Percentiles rank a stretch among this genome's conserved stretches.
Conservation (phyloP, 2,797 vertebrate genomes). For the Alca torda region DNA sequence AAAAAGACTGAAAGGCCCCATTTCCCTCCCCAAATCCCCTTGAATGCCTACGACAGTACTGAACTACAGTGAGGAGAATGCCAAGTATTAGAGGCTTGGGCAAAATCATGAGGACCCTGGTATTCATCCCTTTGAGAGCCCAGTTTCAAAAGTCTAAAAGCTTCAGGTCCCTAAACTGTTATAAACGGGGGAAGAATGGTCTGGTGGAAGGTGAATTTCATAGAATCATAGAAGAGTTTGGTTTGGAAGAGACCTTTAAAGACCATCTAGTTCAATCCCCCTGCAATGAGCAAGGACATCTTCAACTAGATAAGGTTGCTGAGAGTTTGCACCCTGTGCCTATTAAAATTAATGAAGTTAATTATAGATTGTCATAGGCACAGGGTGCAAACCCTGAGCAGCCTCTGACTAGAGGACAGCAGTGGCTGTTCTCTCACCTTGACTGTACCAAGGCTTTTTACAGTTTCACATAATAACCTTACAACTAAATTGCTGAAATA, state of each 20-base stretch:
- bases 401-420: not conserved
- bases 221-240: not conserved
- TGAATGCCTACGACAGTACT: not conserved
- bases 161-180: not conserved
- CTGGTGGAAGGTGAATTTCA: not conserved
- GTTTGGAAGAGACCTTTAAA: not conserved
- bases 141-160: not conserved
- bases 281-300: not conserved
- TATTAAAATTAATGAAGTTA: not conserved
- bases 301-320: not conserved
- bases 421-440: not conserved
- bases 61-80: not conserved
- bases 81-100: not conserved
- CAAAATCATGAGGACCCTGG: not conserved
- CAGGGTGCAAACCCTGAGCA: not conserved
- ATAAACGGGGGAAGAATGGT: fast-evolving
- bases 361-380: not conserved
- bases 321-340: not conserved
- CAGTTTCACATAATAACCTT: not conserved
- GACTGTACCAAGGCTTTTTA: not conserved
- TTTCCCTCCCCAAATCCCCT: not conserved
- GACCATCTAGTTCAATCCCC: not conserved
- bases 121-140: not conserved
- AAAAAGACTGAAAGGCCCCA: not conserved
- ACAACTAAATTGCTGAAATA: not conserved